These are phyloP conservation scores for Tetragonula carbonaria DNA, from an alignment of 2,888 invertebrate genomes.

Conservation along the genomic window DNA sequence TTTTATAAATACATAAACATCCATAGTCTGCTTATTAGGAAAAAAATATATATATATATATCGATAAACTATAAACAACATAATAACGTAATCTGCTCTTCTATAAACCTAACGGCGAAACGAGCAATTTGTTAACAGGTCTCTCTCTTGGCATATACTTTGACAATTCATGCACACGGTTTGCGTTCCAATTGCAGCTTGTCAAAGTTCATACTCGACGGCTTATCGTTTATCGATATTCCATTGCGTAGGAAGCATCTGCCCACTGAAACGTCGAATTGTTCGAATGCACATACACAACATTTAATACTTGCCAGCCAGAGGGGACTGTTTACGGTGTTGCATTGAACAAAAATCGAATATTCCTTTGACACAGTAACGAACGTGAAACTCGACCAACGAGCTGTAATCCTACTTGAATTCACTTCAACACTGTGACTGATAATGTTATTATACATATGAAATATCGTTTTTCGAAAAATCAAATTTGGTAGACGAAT, in stretches of 20 bases:
- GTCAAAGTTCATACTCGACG: constrained; percentile 4
- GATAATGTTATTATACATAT: neutral
- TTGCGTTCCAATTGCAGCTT: neutral
- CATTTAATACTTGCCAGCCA: neutral
- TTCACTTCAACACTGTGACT: neutral
- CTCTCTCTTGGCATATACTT: neutral
- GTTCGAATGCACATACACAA: neutral
- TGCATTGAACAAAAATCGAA: neutral
- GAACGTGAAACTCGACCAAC: neutral
- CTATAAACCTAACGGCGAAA: neutral
- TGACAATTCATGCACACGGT: neutral
- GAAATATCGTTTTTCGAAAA: neutral
- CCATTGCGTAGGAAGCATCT: neutral
- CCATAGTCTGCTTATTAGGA: neutral
- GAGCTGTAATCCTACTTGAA: neutral
- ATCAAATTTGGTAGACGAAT: neutral
- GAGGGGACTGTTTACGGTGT: neutral
- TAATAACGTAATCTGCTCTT: neutral
- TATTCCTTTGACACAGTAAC: neutral
- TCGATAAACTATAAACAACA: neutral
- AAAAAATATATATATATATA: neutral
- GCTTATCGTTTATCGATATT: constrained; percentile 51
- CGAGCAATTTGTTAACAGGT: neutral
- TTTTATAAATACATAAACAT: neutral
- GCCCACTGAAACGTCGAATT: neutral